These are phyloP conservation scores for Dryadula phaetusa DNA, from an alignment of 2,888 invertebrate genomes.

Conservation along the genomic window DNA sequence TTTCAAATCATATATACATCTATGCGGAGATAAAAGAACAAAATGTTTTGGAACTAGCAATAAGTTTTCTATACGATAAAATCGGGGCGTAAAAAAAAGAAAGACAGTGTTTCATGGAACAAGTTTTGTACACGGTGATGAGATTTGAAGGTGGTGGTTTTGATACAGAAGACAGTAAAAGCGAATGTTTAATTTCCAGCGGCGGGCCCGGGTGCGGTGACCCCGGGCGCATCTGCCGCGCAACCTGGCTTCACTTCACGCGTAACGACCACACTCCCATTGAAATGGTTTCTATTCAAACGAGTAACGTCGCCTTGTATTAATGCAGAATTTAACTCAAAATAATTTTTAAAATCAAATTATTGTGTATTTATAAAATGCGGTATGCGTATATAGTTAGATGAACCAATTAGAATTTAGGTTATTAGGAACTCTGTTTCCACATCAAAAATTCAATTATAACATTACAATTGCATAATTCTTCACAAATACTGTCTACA, in stretches of 20 bases:
- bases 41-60: neutral
- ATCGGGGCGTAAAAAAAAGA: neutral
- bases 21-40: neutral
- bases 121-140: slow-evolving; percentile 14
- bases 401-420: neutral
- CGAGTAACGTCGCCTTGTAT: slow-evolving; percentile 34
- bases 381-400: neutral
- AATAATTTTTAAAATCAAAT: neutral
- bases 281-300: slow-evolving; percentile 46
- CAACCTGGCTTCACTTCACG: slow-evolving; percentile 62
- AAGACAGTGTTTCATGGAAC: slow-evolving; percentile 6
- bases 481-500: slow-evolving; percentile 8
- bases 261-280: slow-evolving; percentile 63
- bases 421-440: neutral
- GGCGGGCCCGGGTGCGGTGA: slow-evolving; percentile 69
- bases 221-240: slow-evolving; percentile 73
- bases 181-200: slow-evolving; percentile 65
- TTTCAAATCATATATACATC: neutral
- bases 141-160: slow-evolving; percentile 25
- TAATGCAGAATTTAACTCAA: slow-evolving; percentile 15
- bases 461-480: slow-evolving; percentile 3
- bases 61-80: neutral
- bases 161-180: slow-evolving; percentile 58
- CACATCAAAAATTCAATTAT: neutral
- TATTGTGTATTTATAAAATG: neutral